phyloP scores from a whole-genome alignment of 2,888 invertebrate genomes.

The Scaptodrosophila latifasciaeformis region DNA sequence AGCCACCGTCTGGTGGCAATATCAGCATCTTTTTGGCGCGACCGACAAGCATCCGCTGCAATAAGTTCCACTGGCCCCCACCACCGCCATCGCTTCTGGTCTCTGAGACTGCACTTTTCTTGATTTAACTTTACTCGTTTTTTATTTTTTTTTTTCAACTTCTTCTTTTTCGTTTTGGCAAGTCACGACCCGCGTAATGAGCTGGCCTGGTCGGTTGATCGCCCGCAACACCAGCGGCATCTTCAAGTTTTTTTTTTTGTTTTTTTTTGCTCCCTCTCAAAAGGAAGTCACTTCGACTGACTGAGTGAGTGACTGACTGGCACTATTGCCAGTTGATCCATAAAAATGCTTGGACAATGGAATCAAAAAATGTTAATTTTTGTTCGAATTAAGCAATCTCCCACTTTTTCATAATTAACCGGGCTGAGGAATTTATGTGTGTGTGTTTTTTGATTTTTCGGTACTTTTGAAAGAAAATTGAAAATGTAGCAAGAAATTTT shows the following conservation, averaged over 20 bases:
- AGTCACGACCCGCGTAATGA: constrained; percentile 68
- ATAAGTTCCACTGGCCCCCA: constrained; percentile 41
- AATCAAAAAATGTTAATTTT: constrained; percentile 54
- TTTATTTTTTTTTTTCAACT: constrained; percentile 45
- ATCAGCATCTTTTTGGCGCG: constrained; percentile 10
- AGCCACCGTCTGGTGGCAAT: too few species aligned
- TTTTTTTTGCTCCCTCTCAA: constrained; percentile 6
- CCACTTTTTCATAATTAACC: constrained; percentile 65
- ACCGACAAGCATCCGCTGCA: constrained; percentile 33
- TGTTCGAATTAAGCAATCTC: constrained; percentile 51
- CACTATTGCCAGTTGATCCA: constrained; percentile 23
- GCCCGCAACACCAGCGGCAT: constrained; percentile 5
- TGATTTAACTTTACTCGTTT: constrained; percentile 18
- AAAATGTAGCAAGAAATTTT: neutral
- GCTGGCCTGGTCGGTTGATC: constrained; percentile 21
- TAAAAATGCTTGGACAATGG: constrained; percentile 10
- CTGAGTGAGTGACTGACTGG: constrained; percentile 19
- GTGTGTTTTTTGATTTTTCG: constrained; percentile 1
- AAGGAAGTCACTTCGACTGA: constrained; percentile 3
- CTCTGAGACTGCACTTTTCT: too few species aligned
- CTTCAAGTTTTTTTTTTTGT: constrained; percentile 7
- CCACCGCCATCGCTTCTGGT: too few species aligned
- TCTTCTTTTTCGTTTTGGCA: constrained; percentile 65
- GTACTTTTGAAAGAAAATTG: neutral
- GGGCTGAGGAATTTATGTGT: too few species aligned